Base-by-base conservation (phyloP, 2,888 invertebrate species). In the Periphyllus acericola region DNA sequence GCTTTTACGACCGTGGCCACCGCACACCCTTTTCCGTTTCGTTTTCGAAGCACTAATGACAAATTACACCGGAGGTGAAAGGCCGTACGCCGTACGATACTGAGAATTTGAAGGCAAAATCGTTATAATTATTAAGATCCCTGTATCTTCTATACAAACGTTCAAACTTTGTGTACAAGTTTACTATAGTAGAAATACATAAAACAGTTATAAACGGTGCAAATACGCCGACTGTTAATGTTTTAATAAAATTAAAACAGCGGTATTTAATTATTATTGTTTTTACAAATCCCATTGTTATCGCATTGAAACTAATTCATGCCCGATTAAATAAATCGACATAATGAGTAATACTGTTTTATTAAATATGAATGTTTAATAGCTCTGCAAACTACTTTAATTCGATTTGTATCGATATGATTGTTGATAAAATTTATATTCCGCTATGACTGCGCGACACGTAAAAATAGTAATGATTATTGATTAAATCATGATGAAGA, bases 1-100 rank as follows among this genome's bases (percentile, higher is more conserved):
- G 68, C 32, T 85, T 83, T 85, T 78, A 85, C 71, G 85, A 71
- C 14, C 78, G 34, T 25, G n/a, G 11, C 19, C 34, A 21, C 78
- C 4, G 52, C 75, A 36, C 83, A 83, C 72, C 83, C 74, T 83
- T 75, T 83, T 75, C 14, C n/a, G 36, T 60, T 83, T 83, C 55
- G 34, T 72, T 83, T 83, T 55, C 60, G 40, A 78, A 46, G 46
- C 34, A 46, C 46, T n/a, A 85, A 85, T 68, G 68, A 85, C 46
- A 85, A 85, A 84, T 84, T 46, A 68, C 76, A 68, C 46, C 46
- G 14, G 34, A 74, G 75, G 83, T 83, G 83, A 83, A 60, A 83
- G 55, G 74, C 40, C 32, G 36, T n/a, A 21, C 40, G 55, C n/a
- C 72, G 40, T 34, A 21, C 60, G 75, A 55, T 74, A 83, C 74